Evolutionary conservation across 2,797 vertebrate species (phyloP), one percentile per base, ranked within the genome.

Genomic region (Betta splendens): DNA sequence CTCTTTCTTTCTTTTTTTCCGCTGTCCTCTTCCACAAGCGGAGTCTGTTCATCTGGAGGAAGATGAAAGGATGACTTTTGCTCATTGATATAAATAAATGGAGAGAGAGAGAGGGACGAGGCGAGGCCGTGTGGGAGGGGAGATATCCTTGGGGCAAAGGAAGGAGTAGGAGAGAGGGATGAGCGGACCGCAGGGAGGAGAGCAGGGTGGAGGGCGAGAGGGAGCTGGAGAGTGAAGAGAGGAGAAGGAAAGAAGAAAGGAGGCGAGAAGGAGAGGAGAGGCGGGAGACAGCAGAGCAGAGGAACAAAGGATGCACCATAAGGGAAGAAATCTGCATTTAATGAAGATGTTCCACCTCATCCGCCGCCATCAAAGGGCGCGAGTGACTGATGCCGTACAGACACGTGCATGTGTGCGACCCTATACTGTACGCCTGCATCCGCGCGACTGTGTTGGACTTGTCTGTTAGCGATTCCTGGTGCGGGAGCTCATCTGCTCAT

Each of bases 41-140:
- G 76, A 80, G 80, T 75, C 66, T 80, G 82, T 83, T 89, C 80
- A 83, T 90, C 80, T 89, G 89, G 87, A 88, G 88, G 89, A 89
- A 89, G 89, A 91, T 89, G 83, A 91, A 91, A 89, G 78, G 73
- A 64, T 85, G 89, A 89, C 85, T 88, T 88, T 87, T 89, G 86
- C 84, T 87, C 87, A 87, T 83, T 87, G 88, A 83, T 91, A 91
- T 91, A 91, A 91, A 91, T 91, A 90, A 85, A 90, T 81, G 80
- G 87, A 87, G 75, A 82, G 71, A 80, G 69, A 81, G 75, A 81
- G 62, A 81, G 76, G 72, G 74, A 77, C 82, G 80, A 81, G 79
- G 73, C 72, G 77, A 85, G 64, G 72, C 76, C 50, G 72, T 85
- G 89, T 90, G 75, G 87, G 89, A 89, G 87, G 85, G 79, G 77